A percentile compares a stretch with the other conserved stretches of the same genome.
phyloP scores from a whole-genome alignment of 2,113 vertebrate species.

The Menidia beryllina region DNA sequence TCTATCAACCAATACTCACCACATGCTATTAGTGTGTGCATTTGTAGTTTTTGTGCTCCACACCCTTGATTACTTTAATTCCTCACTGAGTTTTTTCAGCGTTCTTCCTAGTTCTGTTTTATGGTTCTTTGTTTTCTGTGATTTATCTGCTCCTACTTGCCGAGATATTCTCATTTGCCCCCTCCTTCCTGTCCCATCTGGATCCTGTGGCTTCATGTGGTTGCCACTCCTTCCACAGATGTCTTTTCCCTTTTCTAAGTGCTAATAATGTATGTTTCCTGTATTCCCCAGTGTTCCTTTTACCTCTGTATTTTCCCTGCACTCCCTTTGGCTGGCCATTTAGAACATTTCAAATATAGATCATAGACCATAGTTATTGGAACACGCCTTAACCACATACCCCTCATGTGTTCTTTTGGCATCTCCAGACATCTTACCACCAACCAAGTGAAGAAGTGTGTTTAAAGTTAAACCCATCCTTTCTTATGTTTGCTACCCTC shows the following conservation, averaged over 20 bases:
- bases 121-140: slow-evolving; percentile 1
- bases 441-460: slow-evolving; percentile 29
- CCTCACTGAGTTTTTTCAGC: background rate
- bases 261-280: slow-evolving; percentile 50
- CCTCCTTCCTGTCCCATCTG: slow-evolving; percentile 42
- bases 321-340: slow-evolving; percentile 62
- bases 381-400: slow-evolving; percentile 62
- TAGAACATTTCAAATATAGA: slow-evolving; percentile 75
- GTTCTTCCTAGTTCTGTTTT: background rate
- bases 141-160: slow-evolving; percentile 12
- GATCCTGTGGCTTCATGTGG: slow-evolving; percentile 36
- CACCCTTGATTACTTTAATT: slow-evolving; percentile 24
- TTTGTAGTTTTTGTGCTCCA: slow-evolving; percentile 1
- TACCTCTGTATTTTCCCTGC: slow-evolving; percentile 34
- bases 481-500: background rate
- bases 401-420: slow-evolving; percentile 16
- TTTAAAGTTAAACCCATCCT: slow-evolving; percentile 29
- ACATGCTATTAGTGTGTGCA: slow-evolving; percentile 5
- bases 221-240: slow-evolving; percentile 48
- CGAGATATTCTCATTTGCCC: slow-evolving; percentile 23
- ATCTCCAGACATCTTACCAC: slow-evolving; percentile 12
- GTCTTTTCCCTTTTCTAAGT: slow-evolving; percentile 35
- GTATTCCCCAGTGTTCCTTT: slow-evolving; percentile 17
- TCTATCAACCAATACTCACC: background rate
- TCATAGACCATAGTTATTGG: slow-evolving; percentile 37